Evolutionary conservation across 2,113 vertebrate genomes (phyloP), one percentile per base, ranked within the genome.

Genomic region (Ceuthmochares aereus): DNA sequence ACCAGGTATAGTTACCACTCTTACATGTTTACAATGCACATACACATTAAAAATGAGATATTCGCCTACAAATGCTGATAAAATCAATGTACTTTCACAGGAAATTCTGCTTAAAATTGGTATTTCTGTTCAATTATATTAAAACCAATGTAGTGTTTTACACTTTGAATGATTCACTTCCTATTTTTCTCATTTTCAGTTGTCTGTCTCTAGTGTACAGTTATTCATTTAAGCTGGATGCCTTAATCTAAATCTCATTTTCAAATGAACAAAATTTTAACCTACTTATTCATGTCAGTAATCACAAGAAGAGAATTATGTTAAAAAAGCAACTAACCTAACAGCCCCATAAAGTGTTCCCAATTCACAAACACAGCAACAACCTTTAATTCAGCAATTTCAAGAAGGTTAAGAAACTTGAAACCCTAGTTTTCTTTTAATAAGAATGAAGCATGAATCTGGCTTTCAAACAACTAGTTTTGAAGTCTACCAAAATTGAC

Each of bases 41-140:
- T 26, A 23, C 12, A 6, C 5, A 3, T 34, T 40, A 62, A 70
- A 86, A 79, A 45, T 2, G 68, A 11, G 16, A 51, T 0, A 0
- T 29, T 15, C 69, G 55, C 43, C 62, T 37, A 45, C 32, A 72
- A 26, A 26, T 21, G 9, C 42, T 58, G 25, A 8, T 22, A 55
- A 42, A 1, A 0, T n/a, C 40, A 23, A 9, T 27, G 13, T 30
- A 51, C 14, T 86, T 75, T 63, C 22, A 42, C 14, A 32, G 23
- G 6, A 86, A 49, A 2, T 40, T 58, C 45, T 82, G 16, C 32
- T 43, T 37, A 51, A 63, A 75, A 7, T 3, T 22, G 16, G 21
- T 10, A 11, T 70, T 67, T 67, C 34, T 72, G 7, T 76, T 29
- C 15, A 52, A 43, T 12, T 18, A 1, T 45, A 47, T 54, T 68